Percentiles rank a stretch among this genome's conserved stretches.
phyloP scores from a whole-genome alignment of 2,888 invertebrate genomes.

The Danaus chrysippus region DNA sequence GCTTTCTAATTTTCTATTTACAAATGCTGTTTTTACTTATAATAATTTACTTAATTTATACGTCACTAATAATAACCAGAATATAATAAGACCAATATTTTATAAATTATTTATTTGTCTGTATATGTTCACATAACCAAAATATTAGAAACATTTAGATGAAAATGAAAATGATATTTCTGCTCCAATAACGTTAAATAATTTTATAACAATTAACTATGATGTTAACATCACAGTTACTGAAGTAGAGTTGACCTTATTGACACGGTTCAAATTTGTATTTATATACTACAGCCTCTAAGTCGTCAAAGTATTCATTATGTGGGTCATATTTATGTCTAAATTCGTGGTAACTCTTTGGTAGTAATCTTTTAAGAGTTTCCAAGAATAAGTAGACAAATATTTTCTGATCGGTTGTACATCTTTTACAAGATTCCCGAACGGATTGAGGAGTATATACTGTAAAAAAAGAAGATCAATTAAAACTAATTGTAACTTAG shows the following conservation, averaged over 20 bases:
- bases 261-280: neutral
- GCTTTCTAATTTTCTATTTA: too few species aligned
- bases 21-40: too few species aligned
- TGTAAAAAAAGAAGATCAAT: conserved; percentile 11
- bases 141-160: too few species aligned
- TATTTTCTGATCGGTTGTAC: conserved; percentile 27
- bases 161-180: too few species aligned
- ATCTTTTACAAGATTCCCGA: conserved; percentile 25
- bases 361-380: conserved; percentile 71
- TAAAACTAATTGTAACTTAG: neutral
- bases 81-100: too few species aligned
- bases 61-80: too few species aligned
- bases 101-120: too few species aligned
- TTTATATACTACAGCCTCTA: conserved; percentile 53
- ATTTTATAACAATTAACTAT: too few species aligned
- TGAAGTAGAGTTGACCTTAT: neutral
- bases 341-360: conserved; percentile 63
- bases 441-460: conserved; percentile 20
- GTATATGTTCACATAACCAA: too few species aligned
- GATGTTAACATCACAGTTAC: too few species aligned
- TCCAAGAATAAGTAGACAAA: conserved; percentile 21
- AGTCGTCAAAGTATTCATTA: conserved; percentile 72
- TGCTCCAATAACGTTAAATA: too few species aligned
- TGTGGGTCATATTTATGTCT: conserved; percentile 79
- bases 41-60: too few species aligned